Evolutionary conservation across 2,888 invertebrate species (phyloP).

Genomic region (Embidobia sp.): DNA sequence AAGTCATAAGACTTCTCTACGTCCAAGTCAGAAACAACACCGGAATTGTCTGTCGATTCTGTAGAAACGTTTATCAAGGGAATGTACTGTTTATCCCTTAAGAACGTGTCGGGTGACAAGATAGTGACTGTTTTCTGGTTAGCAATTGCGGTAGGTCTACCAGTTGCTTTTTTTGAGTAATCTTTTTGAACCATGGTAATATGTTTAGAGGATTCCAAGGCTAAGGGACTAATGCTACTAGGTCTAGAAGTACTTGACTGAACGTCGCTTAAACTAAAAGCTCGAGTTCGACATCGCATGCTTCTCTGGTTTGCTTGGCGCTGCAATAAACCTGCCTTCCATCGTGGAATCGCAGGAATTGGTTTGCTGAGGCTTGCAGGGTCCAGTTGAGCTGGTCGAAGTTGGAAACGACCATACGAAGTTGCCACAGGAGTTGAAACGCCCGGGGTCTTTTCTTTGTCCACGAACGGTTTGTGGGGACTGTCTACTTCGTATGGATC

Average conservation of each 20-base stretch:
- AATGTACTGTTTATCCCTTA: slow-evolving; percentile 35
- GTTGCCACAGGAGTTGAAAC: slow-evolving; percentile 73
- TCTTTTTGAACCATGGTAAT: slow-evolving; percentile 64
- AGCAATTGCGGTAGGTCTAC: slow-evolving; percentile 6
- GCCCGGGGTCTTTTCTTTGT: slow-evolving; percentile 74
- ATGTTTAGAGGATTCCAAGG: slow-evolving; percentile 66
- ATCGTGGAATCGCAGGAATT: slow-evolving; percentile 71
- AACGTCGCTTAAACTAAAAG: slow-evolving; percentile 79
- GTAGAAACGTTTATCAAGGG: slow-evolving; percentile 52
- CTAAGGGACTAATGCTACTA: slow-evolving; percentile 72
- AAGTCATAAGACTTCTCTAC: slow-evolving; percentile 14
- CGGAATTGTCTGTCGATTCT: slow-evolving; percentile 27
- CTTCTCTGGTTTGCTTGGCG: slow-evolving; percentile 77
- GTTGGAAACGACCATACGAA: slow-evolving; percentile 70
- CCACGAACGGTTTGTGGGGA: slow-evolving; percentile 75
- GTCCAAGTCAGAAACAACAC: slow-evolving; percentile 18
- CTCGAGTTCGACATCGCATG: slow-evolving; percentile 75
- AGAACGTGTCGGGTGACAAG: slow-evolving; percentile 69
- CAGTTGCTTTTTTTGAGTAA: slow-evolving; percentile 26
- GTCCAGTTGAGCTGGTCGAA: slow-evolving; percentile 73
- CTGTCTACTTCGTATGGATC: slow-evolving; percentile 74
- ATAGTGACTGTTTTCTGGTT: slow-evolving; percentile 76
- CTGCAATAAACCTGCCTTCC: slow-evolving; percentile 78
- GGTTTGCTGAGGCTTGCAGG: slow-evolving; percentile 30
- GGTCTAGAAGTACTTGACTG: slow-evolving; percentile 67